phyloP scores from a whole-genome alignment of 2,113 vertebrate genomes.

The Periophthalmus modestus region DNA sequence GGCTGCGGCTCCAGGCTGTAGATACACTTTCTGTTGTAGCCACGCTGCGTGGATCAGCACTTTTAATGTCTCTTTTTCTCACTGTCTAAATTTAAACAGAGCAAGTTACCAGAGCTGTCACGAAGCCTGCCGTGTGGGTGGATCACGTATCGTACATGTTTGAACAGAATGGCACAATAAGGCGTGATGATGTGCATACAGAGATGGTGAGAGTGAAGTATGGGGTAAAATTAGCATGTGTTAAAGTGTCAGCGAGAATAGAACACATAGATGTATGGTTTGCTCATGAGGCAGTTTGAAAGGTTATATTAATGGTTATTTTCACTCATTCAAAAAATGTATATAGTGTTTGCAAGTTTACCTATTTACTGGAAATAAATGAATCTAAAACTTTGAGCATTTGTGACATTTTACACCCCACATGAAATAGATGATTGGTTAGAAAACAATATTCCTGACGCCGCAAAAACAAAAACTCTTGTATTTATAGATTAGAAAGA shows the following conservation, averaged over 20 bases:
- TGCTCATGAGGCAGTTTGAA: no score
- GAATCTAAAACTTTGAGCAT: no score
- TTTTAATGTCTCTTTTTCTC: slow-evolving; percentile 15
- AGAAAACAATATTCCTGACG: no score
- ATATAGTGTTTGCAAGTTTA: no score
- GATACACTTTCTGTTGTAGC: slow-evolving; percentile 11
- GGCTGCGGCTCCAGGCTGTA: not conserved
- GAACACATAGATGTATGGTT: not conserved
- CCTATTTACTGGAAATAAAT: no score
- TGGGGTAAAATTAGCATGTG: slow-evolving; percentile 22
- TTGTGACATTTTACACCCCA: no score
- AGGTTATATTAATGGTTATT: no score
- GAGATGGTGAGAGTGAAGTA: slow-evolving; percentile 11
- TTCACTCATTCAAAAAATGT: no score
- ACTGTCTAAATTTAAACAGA: slow-evolving; percentile 45
- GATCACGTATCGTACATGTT: not conserved
- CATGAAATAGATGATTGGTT: no score
- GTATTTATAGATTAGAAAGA: no score
- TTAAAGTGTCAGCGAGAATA: slow-evolving; percentile 21
- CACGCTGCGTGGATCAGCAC: slow-evolving; percentile 26
- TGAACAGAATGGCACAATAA: slow-evolving; percentile 32
- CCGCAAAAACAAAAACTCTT: no score
- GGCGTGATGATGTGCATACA: slow-evolving; percentile 38
- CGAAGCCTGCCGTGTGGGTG: slow-evolving; percentile 39
- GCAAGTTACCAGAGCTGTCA: slow-evolving; percentile 37